phyloP scores from a whole-genome alignment of 2,797 vertebrate species.

The Cryptoprocta ferox region DNA sequence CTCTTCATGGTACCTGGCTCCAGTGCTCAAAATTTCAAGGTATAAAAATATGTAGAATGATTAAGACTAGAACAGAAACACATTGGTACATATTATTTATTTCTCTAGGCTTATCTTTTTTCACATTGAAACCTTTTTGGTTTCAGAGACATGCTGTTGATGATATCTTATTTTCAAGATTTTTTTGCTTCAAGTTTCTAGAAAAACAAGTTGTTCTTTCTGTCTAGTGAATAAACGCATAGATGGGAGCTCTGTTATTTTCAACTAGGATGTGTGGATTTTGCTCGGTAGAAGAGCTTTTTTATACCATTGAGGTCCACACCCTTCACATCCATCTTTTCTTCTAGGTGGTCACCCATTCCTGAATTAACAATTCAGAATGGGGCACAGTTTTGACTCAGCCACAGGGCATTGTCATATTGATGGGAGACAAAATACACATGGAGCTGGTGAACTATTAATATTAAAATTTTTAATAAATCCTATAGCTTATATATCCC shows the following conservation, averaged over 20 bases:
- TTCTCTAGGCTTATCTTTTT: not conserved
- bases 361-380: not conserved
- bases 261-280: not conserved
- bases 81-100: not conserved
- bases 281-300: not conserved
- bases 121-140: not conserved
- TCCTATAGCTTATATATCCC: not conserved
- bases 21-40: not conserved
- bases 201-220: not conserved
- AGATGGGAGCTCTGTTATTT: not conserved
- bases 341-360: not conserved
- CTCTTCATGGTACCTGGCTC: not conserved
- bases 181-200: not conserved
- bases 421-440: not conserved
- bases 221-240: not conserved
- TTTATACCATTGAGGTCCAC: not conserved
- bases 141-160: not conserved
- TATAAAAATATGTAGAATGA: not conserved
- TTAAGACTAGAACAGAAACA: slow-evolving; percentile 14
- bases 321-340: not conserved
- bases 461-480: not conserved
- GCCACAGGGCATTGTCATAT: not conserved
- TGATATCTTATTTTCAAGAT: not conserved
- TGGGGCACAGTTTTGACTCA: not conserved
- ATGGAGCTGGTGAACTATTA: not conserved